Conservation (phyloP, 2,888 invertebrate genomes). For the Phortica okadai region DNA sequence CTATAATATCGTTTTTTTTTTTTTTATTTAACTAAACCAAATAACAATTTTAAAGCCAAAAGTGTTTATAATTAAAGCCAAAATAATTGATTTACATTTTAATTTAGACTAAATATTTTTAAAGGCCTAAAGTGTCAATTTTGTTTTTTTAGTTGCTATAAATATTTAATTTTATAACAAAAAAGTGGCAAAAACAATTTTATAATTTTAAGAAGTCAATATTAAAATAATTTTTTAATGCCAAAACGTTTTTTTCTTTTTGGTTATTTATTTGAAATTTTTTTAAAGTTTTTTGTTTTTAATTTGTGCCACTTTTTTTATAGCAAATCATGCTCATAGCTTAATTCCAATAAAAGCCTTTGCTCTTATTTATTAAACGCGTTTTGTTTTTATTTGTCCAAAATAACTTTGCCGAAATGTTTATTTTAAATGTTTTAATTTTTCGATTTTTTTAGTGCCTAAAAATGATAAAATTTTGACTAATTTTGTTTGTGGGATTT, state of each 20-base stretch:
- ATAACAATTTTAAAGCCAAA: conserved; percentile 70
- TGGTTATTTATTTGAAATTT: not conserved
- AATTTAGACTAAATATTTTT: conserved; percentile 64
- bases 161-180: conserved; percentile 41
- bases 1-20: conserved; percentile 63
- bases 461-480: conserved; percentile 72
- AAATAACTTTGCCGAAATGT: conserved; percentile 53
- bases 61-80: conserved; percentile 61
- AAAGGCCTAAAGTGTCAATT: conserved; percentile 66
- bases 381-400: conserved; percentile 46
- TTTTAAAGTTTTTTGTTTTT: conserved; percentile 39
- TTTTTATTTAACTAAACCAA: conserved; percentile 59
- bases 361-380: conserved; percentile 51
- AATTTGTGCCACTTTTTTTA: conserved; percentile 44
- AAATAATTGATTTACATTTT: conserved; percentile 53
- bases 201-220: conserved; percentile 41
- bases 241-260: not conserved
- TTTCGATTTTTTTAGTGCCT: conserved; percentile 61
- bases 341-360: conserved; percentile 73
- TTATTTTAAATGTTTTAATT: conserved; percentile 42
- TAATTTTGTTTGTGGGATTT: conserved; percentile 48
- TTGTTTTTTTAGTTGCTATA: conserved; percentile 50
- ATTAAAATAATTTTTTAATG: not conserved
- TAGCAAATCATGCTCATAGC: conserved; percentile 62
- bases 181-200: conserved; percentile 46